Base-by-base conservation (phyloP, 1,140 invertebrate genomes). In the Dinoponera quadriceps region DNA sequence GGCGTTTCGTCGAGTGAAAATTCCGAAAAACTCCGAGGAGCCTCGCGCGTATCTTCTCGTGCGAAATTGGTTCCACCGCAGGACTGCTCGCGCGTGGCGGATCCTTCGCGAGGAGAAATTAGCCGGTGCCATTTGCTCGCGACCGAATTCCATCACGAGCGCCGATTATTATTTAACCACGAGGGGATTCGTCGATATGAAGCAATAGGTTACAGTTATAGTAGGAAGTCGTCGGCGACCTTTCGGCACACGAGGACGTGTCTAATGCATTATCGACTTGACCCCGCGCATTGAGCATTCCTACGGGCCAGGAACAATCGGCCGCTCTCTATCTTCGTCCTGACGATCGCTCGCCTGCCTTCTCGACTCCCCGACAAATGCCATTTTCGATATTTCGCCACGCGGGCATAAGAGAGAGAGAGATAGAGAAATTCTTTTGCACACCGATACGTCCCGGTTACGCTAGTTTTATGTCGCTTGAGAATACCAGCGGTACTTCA, bases 211-310 rank as follows among this genome's bases (percentile, higher is more conserved):
- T 83, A 85, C 77, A 87, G 87, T 83, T 89, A 89, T 88, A 91
- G 89, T 57, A 90, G 91, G 89, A 92, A 92, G 90, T 91, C 80
- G 82, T 62, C 69, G 65, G 81, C 90, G 91, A 92, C 91, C 91
- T 88, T 86, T 90, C 69, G 83, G 87, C 89, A 90, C 89, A 90
- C 89, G 89, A 88, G 91, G 91, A 82, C 71, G 80, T 82, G 80
- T 77, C 80, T 74, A 77, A 75, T 82, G 80, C 71, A 82, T 82
- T 74, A 82, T 90, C 86, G 90, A 82, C 68, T 82, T 71, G 90
- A 89, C 85, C 88, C 86, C 78, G 84, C 84, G 82, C 86, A 82
- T 33, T 22, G 68, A 78, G 51, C 75, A 69, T 78, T 78, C 63
- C 75, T 22, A 69, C 57, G 38, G 59, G 51, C 7, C 49, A 54